phyloP scores from a whole-genome alignment of 2,797 vertebrate genomes.

The Monodelphis domestica region DNA sequence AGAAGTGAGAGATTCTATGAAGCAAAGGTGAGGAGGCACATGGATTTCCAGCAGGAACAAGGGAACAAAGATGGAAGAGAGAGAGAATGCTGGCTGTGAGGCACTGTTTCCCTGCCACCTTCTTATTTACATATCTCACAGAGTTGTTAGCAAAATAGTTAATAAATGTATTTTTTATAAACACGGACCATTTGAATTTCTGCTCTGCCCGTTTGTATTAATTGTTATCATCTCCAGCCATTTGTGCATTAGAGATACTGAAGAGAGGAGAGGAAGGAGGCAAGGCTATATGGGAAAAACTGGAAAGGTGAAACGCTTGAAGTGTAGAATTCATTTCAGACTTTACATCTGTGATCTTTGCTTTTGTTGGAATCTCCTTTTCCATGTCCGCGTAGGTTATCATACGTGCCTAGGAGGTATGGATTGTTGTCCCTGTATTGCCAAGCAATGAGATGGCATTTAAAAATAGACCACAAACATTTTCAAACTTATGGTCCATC shows the following conservation, averaged over 20 bases:
- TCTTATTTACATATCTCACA: background rate
- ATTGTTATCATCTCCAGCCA: constrained; percentile 43
- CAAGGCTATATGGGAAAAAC: background rate
- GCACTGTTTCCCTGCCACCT: background rate
- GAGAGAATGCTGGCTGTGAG: background rate
- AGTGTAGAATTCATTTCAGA: constrained; percentile 26
- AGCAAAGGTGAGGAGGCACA: background rate
- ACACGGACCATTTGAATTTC: constrained; percentile 22
- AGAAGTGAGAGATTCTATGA: background rate
- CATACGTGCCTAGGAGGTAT: constrained; percentile 27
- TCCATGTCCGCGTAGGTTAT: constrained; percentile 39
- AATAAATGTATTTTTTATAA: background rate
- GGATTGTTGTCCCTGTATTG: constrained; percentile 59
- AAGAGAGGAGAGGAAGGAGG: background rate
- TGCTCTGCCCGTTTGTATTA: background rate
- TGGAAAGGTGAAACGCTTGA: background rate
- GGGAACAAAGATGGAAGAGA: background rate
- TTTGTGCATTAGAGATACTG: background rate
- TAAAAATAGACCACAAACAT: constrained; percentile 57
- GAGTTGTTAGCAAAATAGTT: background rate
- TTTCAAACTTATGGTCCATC: constrained; percentile 45
- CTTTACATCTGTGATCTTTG: constrained; percentile 28
- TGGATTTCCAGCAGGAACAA: background rate
- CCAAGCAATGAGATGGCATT: constrained; percentile 60
- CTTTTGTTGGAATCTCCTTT: constrained; percentile 43